Evolutionary conservation across 1,140 invertebrate genomes (phyloP), one percentile per base, ranked within the genome.

Genomic region (Drosophila obscura): DNA sequence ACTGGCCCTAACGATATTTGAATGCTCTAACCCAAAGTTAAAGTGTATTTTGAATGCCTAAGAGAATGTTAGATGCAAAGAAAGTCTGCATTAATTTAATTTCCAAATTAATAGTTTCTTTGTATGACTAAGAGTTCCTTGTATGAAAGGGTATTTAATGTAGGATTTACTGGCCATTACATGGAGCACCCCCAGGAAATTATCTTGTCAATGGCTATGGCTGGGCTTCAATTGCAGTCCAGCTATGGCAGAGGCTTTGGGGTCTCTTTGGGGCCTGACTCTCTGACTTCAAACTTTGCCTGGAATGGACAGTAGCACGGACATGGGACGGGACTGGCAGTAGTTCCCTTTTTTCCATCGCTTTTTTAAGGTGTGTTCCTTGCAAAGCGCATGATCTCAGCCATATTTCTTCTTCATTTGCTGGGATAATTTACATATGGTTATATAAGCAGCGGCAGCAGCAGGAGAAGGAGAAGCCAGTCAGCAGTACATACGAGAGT

Each of bases 391-490:
- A 77, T 80, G 68, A 62, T 65, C 69, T 58, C 73, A 81, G 46
- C 78, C 66, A 85, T 85, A 87, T 85, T 85, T 85, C 81, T 87
- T 85, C 82, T 85, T 87, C 81, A 85, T 85, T 85, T 81, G 68
- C 62, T 69, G 74, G 74, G 52, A 85, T 85, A 80, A 85, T 85
- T 85, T 85, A 85, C 81, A 85, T 85, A 85, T 81, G 77, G 82
- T 87, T 85, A 87, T 85, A 80, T 85, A 85, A 87, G 73, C 65
- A 43, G 35, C 9, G 4, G 51, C 45, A 44, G 28, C 44, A 41
- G 4, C 19, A 50, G 31, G 31, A 39, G 7, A 31, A 41, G 4
- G 22, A 24, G 22, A 24, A 24, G 22, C 22, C 3, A 24, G 22
- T 24, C 39, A 31, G 9, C 39, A 28, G 35, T n/a, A 52, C 16